Evolutionary conservation across 2,888 invertebrate species (phyloP).

Genomic region (Ophioninae sp.): DNA sequence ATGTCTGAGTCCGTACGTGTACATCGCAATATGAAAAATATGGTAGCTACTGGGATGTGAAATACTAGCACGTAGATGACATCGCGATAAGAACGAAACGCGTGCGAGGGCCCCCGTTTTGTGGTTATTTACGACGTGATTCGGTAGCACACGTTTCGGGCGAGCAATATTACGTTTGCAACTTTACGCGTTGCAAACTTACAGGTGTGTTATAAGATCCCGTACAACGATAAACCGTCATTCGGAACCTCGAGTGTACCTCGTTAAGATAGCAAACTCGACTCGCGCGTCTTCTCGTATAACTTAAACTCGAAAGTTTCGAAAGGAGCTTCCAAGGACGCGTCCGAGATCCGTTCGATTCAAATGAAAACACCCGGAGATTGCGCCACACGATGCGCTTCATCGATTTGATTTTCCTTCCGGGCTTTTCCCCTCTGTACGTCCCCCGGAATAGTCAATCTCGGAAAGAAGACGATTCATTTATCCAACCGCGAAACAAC

Average conservation of each 20-base stretch:
- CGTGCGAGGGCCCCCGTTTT: conserved; percentile 38
- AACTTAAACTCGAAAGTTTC: background rate
- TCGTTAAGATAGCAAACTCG: conserved; percentile 40
- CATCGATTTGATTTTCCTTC: conserved; percentile 42
- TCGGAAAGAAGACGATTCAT: conserved; percentile 43
- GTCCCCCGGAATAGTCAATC: conserved; percentile 45
- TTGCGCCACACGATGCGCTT: conserved; percentile 4
- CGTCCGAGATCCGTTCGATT: background rate
- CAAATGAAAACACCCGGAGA: background rate
- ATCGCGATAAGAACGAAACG: conserved; percentile 28
- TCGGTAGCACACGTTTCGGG: background rate
- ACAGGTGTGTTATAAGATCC: conserved; percentile 49
- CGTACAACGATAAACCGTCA: conserved; percentile 7
- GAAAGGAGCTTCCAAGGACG: background rate
- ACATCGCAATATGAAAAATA: conserved; percentile 1
- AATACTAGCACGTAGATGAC: conserved; percentile 28
- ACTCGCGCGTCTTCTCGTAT: background rate
- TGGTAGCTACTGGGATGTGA: background rate
- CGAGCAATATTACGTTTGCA: conserved; percentile 30
- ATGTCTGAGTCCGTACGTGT: background rate
- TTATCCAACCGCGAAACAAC: conserved; percentile 20
- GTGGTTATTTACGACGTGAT: conserved; percentile 41
- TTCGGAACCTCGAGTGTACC: conserved; percentile 31
- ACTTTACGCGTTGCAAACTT: conserved; percentile 38
- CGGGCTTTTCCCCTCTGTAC: conserved; percentile 55